Evolutionary conservation across 2,113 vertebrate genomes (phyloP).

Genomic region (Stigmatopora nigra): DNA sequence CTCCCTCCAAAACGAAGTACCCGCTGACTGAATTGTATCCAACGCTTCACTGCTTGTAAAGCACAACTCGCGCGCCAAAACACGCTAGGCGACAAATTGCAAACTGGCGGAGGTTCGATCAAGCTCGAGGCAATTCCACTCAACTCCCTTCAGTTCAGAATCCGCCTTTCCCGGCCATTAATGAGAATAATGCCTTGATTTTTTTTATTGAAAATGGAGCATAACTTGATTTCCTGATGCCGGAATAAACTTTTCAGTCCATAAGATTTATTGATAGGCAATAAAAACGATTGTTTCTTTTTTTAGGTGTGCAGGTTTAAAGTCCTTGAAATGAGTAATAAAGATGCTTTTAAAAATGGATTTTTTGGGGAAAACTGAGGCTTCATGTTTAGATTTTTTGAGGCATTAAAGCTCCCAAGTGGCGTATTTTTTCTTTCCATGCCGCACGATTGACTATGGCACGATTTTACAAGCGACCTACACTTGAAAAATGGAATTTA

Average conservation of each 20-base stretch:
- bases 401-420: too few relatives aligned
- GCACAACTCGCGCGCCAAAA: slow-evolving; percentile 11
- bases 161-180: slow-evolving; percentile 7
- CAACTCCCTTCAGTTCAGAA: slow-evolving; percentile 25
- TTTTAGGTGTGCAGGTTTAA: background rate
- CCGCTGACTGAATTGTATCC: slow-evolving; percentile 27
- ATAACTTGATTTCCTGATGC: slow-evolving; percentile 20
- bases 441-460: too few relatives aligned
- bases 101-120: slow-evolving; percentile 26
- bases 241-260: background rate
- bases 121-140: slow-evolving; percentile 6
- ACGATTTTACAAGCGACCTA: too few relatives aligned
- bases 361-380: too few relatives aligned
- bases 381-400: too few relatives aligned
- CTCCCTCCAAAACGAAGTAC: slow-evolving; percentile 34
- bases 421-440: too few relatives aligned
- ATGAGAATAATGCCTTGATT: slow-evolving; percentile 17
- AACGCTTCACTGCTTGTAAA: slow-evolving; percentile 29
- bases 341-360: background rate
- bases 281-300: background rate
- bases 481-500: too few relatives aligned
- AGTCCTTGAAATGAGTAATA: background rate
- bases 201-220: slow-evolving; percentile 24
- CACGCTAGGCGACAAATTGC: slow-evolving; percentile 14
- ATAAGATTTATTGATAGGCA: background rate